These are phyloP conservation scores for Chinchilla lanigera DNA, from an alignment of 2,113 vertebrate genomes.

Conservation along the genomic window DNA sequence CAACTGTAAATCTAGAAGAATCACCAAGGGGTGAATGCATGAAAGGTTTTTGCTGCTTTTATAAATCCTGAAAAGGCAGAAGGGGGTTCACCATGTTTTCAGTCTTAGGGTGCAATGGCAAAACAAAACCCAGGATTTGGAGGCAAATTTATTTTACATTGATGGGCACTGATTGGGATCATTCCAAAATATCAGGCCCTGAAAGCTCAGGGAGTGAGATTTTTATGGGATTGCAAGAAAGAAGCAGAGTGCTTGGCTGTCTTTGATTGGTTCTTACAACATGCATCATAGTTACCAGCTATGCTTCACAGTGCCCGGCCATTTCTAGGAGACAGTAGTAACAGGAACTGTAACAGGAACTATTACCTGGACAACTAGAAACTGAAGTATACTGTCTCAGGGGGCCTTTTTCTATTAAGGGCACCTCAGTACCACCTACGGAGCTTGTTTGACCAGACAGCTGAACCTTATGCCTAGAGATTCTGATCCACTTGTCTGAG, in stretches of 20 bases:
- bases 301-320: no score
- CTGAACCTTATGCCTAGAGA: not conserved
- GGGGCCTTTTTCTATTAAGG: no score
- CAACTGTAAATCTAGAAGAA: not conserved
- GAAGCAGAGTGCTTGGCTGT: not conserved
- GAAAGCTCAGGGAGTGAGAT: not conserved
- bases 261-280: not conserved
- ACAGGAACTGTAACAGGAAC: not conserved
- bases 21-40: not conserved
- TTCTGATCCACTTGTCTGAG: not conserved
- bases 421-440: not conserved
- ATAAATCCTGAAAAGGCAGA: not conserved
- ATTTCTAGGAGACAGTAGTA: not conserved
- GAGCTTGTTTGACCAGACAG: not conserved
- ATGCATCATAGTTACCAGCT: no score
- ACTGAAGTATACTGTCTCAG: not conserved
- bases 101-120: not conserved
- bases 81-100: not conserved
- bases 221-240: not conserved
- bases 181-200: not conserved
- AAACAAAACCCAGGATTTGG: not conserved
- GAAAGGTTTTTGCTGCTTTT: not conserved
- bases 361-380: not conserved
- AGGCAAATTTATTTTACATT: not conserved
- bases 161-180: not conserved